Percentiles rank a stretch among this genome's conserved stretches.
These are phyloP conservation scores for Hypothenemus hampei DNA, from an alignment of 1,140 invertebrate species.

Conservation along the genomic window DNA sequence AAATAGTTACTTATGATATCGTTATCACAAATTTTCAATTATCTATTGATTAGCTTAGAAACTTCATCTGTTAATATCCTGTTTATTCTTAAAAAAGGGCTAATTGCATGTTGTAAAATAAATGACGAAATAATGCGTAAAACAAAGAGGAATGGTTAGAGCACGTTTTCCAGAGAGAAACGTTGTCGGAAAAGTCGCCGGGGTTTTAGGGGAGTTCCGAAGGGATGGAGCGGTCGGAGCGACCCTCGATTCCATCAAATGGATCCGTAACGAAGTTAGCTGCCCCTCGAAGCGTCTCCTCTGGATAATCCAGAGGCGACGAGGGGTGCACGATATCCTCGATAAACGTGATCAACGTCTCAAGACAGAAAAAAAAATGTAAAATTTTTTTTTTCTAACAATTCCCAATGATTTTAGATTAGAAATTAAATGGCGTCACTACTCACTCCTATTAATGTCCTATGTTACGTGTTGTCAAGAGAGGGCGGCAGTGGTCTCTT, in stretches of 20 bases:
- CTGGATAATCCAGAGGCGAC: constrained; percentile 8
- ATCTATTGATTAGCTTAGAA: too few relatives aligned
- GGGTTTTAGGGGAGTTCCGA: too few relatives aligned
- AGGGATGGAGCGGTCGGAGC: constrained; percentile 18
- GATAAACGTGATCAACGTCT: constrained; percentile 10
- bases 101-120: not conserved
- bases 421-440: not conserved
- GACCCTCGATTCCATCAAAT: constrained; percentile 50
- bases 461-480: not conserved
- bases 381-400: constrained; percentile 5
- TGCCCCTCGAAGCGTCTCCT: constrained; percentile 28
- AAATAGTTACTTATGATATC: too few relatives aligned
- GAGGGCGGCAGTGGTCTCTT: not conserved
- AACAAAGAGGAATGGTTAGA: constrained; percentile 18
- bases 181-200: not conserved
- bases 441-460: not conserved
- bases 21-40: too few relatives aligned
- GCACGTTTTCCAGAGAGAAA: constrained; percentile 16
- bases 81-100: too few relatives aligned
- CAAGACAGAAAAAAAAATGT: too few relatives aligned
- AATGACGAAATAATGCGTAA: constrained; percentile 10
- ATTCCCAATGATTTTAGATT: not conserved
- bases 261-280: constrained; percentile 52
- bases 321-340: constrained; percentile 12
- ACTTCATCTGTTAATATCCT: too few relatives aligned